Evolutionary conservation across 1,140 invertebrate species (phyloP).

Genomic region (Vanessa tameamea): DNA sequence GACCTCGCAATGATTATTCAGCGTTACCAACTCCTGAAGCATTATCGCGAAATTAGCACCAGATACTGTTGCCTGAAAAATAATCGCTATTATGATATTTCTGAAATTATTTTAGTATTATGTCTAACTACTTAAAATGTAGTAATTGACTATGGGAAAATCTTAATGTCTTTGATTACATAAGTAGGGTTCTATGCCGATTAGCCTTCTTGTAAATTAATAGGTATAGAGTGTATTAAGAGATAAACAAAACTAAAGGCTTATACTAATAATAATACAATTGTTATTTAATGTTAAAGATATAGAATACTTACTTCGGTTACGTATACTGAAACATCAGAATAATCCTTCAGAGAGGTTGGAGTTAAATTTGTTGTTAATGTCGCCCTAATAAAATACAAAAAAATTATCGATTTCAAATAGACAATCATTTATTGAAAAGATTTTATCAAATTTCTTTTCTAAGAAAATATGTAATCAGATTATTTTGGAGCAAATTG

Average conservation of each 20-base stretch:
- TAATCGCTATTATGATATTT: not conserved
- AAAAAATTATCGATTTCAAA: not conserved
- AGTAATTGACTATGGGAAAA: no score
- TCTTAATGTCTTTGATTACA: no score
- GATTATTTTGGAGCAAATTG: no score
- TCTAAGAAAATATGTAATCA: no score
- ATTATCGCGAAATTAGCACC: slow-evolving; percentile 84
- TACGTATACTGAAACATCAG: slow-evolving; percentile 67
- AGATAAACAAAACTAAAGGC: no score
- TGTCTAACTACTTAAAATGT: not conserved
- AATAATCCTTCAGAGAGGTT: slow-evolving; percentile 66
- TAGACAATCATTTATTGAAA: no score
- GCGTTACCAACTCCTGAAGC: slow-evolving; percentile 83
- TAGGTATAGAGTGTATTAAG: no score
- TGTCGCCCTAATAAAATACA: slow-evolving; percentile 53
- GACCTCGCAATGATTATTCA: slow-evolving; percentile 86
- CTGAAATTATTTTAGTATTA: not conserved
- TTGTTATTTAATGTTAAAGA: no score
- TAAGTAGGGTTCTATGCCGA: no score
- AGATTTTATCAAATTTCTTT: no score
- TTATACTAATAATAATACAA: no score
- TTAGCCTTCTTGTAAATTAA: no score
- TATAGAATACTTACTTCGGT: slow-evolving; percentile 60
- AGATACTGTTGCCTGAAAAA: slow-evolving; percentile 70
- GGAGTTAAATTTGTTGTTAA: slow-evolving; percentile 64